Evolutionary conservation across 2,113 vertebrate genomes (phyloP), one percentile per base, ranked within the genome.

Genomic region (Hippocampus comes): DNA sequence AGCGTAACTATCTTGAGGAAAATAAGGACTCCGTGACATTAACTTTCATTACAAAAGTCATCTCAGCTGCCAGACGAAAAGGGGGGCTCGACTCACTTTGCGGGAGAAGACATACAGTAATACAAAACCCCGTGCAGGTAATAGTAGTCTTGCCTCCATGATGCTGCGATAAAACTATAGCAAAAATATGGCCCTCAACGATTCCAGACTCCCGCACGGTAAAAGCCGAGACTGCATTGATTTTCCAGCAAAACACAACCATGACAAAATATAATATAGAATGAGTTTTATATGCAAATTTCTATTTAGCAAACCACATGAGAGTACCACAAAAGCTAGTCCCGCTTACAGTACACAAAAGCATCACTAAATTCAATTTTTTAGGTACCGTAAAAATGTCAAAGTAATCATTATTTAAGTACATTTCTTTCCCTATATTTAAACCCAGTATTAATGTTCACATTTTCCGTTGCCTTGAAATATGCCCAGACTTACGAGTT

Each of bases 1-100:
- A 89, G 88, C 84, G 86, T 78, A 84, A 86, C 42, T 48, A 23
- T 90, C 84, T 80, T 64, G 86, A 83, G 88, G 89, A 76, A 85
- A 84, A 84, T 90, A 87, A 84, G 86, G 88, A 87, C 80, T 84
- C 72, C 64, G 77, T 75, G 72, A 82, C 88, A 90, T 93, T 91
- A 92, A 92, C 90, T 94, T 92, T 92, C 92, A 93, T 93, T 89
- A 92, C 89, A 89, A 87, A 89, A 90, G 85, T 87, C 89, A 89
- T 91, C 84, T 80, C 77, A 80, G 55, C 81, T 82, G 85, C 64
- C 82, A 82, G 83, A 70, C 74, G 86, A 46, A 84, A 43, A 82
- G 74, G 67, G 74, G 27, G 12, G 69, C 68, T 73, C 77, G 82
- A 74, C 83, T 74, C 82, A 78, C 75, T 81, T 68, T 49, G 66